A percentile compares a stretch with the other conserved stretches of the same genome.
phyloP scores from a whole-genome alignment of 2,888 invertebrate species.

The Andrena trimmerana region DNA sequence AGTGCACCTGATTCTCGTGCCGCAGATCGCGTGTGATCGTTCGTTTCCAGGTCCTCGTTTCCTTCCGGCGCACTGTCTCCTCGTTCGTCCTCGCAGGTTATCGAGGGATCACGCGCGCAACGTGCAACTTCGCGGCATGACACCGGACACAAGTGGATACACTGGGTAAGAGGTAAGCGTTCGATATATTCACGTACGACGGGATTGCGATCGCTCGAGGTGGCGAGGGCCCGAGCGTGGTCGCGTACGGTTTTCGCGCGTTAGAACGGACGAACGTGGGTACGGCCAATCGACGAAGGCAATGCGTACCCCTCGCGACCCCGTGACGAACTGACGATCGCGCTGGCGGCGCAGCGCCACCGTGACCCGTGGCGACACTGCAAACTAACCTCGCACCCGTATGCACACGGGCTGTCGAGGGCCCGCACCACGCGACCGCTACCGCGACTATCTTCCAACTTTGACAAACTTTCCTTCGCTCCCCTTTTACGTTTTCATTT shows the following conservation, averaged over 20 bases:
- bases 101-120: slow-evolving; percentile 44
- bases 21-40: slow-evolving; percentile 36
- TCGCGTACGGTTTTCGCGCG: slow-evolving; percentile 63
- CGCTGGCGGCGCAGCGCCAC: slow-evolving; percentile 82
- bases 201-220: background rate
- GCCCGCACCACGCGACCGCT: slow-evolving; percentile 46
- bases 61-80: slow-evolving; percentile 35
- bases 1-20: slow-evolving; percentile 23
- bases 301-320: slow-evolving; percentile 80
- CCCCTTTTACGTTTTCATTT: slow-evolving; percentile 55
- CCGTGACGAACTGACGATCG: slow-evolving; percentile 84
- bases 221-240: background rate
- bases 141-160: slow-evolving; percentile 53
- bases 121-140: slow-evolving; percentile 38
- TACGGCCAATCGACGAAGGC: slow-evolving; percentile 66
- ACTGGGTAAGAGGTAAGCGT: slow-evolving; percentile 6
- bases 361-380: slow-evolving; percentile 83
- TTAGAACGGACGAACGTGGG: slow-evolving; percentile 52
- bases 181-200: slow-evolving; percentile 6
- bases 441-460: slow-evolving; percentile 37
- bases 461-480: slow-evolving; percentile 31
- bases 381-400: slow-evolving; percentile 72
- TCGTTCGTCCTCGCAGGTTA: slow-evolving; percentile 3
- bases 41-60: slow-evolving; percentile 17
- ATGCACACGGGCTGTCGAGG: slow-evolving; percentile 53